Percentiles rank a stretch among this genome's conserved stretches.
Conservation (phyloP, 2,113 vertebrate genomes). For the Aspiorhynchus laticeps region DNA sequence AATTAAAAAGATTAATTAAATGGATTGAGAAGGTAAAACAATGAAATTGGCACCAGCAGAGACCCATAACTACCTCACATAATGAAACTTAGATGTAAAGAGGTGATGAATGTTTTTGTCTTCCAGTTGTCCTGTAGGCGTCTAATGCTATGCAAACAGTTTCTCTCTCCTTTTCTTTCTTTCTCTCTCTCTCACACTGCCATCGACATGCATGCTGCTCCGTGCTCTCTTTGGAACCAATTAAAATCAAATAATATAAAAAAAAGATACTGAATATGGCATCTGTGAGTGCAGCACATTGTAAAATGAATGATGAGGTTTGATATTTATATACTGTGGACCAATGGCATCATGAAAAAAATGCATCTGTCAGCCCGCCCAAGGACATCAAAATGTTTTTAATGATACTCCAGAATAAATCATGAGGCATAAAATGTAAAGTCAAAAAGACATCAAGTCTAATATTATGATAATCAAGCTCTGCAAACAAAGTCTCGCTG, state of each 20-base stretch:
- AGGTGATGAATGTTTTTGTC: too few relatives aligned
- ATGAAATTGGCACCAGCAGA: slow-evolving; percentile 35
- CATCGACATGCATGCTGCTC: slow-evolving; percentile 53
- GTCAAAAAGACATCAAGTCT: slow-evolving; percentile 10
- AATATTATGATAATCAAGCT: slow-evolving; percentile 17
- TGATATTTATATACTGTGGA: slow-evolving; percentile 47
- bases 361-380: slow-evolving; percentile 24
- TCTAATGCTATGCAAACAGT: slow-evolving; percentile 48
- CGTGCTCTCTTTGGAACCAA: slow-evolving; percentile 64
- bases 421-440: slow-evolving; percentile 31
- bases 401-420: neutral
- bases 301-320: slow-evolving; percentile 52
- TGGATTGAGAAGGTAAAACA: neutral
- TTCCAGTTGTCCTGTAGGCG: slow-evolving; percentile 57
- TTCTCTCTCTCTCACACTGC: slow-evolving; percentile 41
- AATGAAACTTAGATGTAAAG: slow-evolving; percentile 47
- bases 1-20: neutral
- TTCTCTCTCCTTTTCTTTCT: neutral
- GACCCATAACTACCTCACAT: slow-evolving; percentile 35
- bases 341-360: slow-evolving; percentile 27
- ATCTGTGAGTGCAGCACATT: slow-evolving; percentile 54
- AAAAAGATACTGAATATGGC: slow-evolving; percentile 60
- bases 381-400: slow-evolving; percentile 2
- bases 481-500: neutral
- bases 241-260: slow-evolving; percentile 67